Conservation (phyloP, 2,797 vertebrate species). For the Typhlichthys eigenmanni region DNA sequence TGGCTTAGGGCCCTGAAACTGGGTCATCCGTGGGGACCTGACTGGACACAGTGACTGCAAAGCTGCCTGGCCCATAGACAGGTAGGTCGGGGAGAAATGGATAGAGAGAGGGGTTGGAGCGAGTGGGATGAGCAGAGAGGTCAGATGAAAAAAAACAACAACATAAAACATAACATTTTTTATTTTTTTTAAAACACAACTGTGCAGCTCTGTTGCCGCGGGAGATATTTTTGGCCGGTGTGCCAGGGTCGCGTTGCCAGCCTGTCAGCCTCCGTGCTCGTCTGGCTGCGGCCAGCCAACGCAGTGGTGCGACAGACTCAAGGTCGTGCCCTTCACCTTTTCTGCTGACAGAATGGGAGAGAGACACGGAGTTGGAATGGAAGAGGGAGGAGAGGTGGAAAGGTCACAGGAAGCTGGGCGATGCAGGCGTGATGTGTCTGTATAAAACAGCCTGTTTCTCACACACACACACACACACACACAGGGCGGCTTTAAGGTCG, state of each 20-base stretch:
- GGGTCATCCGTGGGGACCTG: slow-evolving; percentile 68
- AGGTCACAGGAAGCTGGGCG: slow-evolving; percentile 46
- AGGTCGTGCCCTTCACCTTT: slow-evolving; percentile 65
- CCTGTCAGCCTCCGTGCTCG: slow-evolving; percentile 53
- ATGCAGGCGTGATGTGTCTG: slow-evolving; percentile 44
- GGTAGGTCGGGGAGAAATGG: slow-evolving; percentile 49
- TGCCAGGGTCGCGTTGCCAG: slow-evolving; percentile 45
- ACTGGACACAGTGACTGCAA: slow-evolving; percentile 39
- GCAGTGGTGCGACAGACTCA: slow-evolving; percentile 53
- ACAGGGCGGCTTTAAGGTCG: slow-evolving; percentile 44
- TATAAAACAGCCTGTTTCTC: slow-evolving; percentile 52
- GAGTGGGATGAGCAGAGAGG: slow-evolving; percentile 53
- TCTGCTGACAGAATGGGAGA: slow-evolving; percentile 59
- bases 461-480: slow-evolving; percentile 6
- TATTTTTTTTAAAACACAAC: slow-evolving; percentile 32
- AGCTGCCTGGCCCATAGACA: slow-evolving; percentile 51
- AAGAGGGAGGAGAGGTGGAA: slow-evolving; percentile 19
- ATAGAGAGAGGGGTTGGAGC: slow-evolving; percentile 46
- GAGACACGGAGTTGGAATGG: neutral
- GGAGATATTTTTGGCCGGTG: slow-evolving; percentile 71
- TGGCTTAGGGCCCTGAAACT: slow-evolving; percentile 66
- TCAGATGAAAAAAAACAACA: slow-evolving; percentile 34
- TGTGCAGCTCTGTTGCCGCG: slow-evolving; percentile 45
- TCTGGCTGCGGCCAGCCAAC: slow-evolving; percentile 23
- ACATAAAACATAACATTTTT: too few relatives aligned